Conservation (phyloP, 2,888 invertebrate species). For the Nemapogon koenigi region DNA sequence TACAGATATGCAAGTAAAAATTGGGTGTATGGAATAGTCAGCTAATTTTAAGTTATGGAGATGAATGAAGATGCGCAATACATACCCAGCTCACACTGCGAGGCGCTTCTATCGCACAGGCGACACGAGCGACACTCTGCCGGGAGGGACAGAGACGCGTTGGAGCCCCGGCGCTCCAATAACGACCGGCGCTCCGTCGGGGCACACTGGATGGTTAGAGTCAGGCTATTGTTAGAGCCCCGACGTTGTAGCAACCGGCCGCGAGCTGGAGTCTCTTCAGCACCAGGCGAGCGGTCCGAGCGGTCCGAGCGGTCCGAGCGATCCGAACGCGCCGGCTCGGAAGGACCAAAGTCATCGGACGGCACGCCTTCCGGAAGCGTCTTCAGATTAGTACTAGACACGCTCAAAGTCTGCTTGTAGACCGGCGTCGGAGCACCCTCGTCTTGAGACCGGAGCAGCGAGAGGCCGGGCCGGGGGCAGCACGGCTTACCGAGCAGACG, state of each 20-base stretch:
- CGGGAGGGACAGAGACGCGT: constrained; percentile 80
- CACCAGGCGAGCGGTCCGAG: constrained; percentile 53
- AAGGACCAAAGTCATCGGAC: constrained; percentile 67
- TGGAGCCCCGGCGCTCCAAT: constrained; percentile 86
- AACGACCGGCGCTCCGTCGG: constrained; percentile 68
- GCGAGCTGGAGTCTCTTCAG: constrained; percentile 42
- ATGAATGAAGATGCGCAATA: no score
- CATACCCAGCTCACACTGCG: not conserved
- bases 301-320: constrained; percentile 49
- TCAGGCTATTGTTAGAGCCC: constrained; percentile 86
- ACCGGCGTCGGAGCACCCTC: constrained; percentile 66
- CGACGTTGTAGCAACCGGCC: constrained; percentile 74
- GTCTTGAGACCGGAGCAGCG: constrained; percentile 57
- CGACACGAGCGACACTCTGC: no score
- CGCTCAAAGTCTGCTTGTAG: constrained; percentile 68
- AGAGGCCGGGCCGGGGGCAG: constrained; percentile 38
- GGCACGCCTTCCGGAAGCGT: constrained; percentile 76
- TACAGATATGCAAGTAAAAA: no score
- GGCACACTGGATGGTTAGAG: constrained; percentile 70
- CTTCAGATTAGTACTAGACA: constrained; percentile 74
- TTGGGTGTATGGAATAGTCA: no score
- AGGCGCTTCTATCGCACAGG: not conserved
- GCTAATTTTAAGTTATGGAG: no score
- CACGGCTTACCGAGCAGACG: constrained; percentile 59
- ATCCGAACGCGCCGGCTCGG: constrained; percentile 42